Evolutionary conservation across 2,888 invertebrate genomes (phyloP), one percentile per base, ranked within the genome.

Genomic region (Laspeyria flexula): DNA sequence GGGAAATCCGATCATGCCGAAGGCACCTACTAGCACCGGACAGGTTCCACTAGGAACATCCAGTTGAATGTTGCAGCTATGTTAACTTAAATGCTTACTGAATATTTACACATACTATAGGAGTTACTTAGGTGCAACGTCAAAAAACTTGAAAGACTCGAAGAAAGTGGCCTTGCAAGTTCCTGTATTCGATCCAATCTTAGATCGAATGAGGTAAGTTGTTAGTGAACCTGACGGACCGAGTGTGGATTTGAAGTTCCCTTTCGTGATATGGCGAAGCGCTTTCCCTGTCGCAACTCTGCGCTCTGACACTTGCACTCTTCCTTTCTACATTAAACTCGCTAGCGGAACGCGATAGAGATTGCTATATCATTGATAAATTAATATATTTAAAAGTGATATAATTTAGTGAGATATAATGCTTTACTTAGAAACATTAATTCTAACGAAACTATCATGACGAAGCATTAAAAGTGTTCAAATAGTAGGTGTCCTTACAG

Each of bases 271-370:
- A 83, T 85, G 79, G 83, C 82, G 64, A 79, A 73, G 69, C 81
- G 88, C 89, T 90, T 90, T 90, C 90, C 82, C 90, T 83, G 82
- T 85, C 85, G 86, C 83, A 79, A 77, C 84, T 83, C 73, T 79
- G 79, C 74, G 82, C 83, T 83, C 83, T 84, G 86, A 84, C 86
- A 86, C 79, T 81, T 83, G 79, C 83, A 91, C 90, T 92, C 88
- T 92, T 91, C 90, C 90, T 92, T 92, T 92, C 90, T 84, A 86
- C 79, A 69, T 81, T 79, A 81, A 72, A 73, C 74, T 76, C 73
- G 47, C 70, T 71, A 64, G 73, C 73, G 65, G 64, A 65, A 69
- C 45, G 60, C 55, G 56, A 54, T 55, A 43, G 54, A 39, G n/a
- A 55, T 56, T 30, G 25, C 55, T 48, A 42, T 50, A 58, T 48